Evolutionary conservation across 2,888 invertebrate genomes (phyloP).

Genomic region (Harpalus rubripes): DNA sequence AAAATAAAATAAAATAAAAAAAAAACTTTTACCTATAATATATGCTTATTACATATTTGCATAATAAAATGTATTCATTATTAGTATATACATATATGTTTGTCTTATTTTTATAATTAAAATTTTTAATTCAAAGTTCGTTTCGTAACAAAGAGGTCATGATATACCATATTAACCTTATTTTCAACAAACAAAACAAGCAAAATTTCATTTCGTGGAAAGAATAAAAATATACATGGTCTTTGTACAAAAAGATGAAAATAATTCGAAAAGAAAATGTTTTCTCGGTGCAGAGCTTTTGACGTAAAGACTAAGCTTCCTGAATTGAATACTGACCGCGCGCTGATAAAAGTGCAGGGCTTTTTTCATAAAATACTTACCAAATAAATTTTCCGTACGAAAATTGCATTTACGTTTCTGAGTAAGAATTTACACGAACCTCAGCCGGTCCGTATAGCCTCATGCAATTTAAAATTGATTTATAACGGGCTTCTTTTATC

Average conservation of each 20-base stretch:
- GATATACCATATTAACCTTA: not conserved
- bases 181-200: not conserved
- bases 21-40: no score
- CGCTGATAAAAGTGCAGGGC: constrained; percentile 24
- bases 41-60: no score
- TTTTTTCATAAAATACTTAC: constrained; percentile 48
- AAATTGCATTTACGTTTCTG: constrained; percentile 51
- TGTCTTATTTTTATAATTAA: not conserved
- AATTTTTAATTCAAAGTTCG: not conserved
- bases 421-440: constrained; percentile 46
- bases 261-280: not conserved
- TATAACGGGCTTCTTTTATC: constrained; percentile 52
- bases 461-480: constrained; percentile 51
- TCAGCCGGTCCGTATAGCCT: constrained; percentile 9
- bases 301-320: not conserved
- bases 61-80: no score
- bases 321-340: constrained; percentile 34
- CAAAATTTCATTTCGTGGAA: not conserved
- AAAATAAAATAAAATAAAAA: no score
- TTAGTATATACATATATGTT: not conserved
- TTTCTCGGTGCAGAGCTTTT: not conserved
- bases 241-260: not conserved
- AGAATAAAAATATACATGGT: constrained; percentile 5
- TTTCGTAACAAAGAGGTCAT: not conserved
- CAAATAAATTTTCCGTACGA: constrained; percentile 42